Base-by-base conservation (phyloP, 2,113 vertebrate species). In the Pygoscelis antarcticus region DNA sequence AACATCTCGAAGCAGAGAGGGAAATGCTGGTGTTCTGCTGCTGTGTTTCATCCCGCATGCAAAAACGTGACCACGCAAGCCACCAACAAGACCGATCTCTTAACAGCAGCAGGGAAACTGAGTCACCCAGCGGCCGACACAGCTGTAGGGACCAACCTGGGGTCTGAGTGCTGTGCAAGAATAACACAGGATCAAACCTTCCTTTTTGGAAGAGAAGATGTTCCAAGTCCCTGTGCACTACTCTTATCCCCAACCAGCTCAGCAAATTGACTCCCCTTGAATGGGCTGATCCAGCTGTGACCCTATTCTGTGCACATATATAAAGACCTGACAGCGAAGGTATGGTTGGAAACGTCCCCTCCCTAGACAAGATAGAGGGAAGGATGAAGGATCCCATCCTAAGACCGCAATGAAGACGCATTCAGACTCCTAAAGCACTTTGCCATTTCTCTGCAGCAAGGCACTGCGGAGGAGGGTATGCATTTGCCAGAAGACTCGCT, bases 41-140 rank as follows among this genome's bases (percentile, higher is more conserved):
- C 32, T 18, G 11, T 6, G 23, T 16, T 88, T 83, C 34, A n/a
- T 8, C 76, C 68, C 6, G 0, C 25, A 1, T 2, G 14, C 6
- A 1, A 23, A 79, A 83, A 26, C 0, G 3, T 1, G 44, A 34
- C 62, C 54, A 0, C 3, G 26, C 23, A 52, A 75, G 17, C 30
- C 68, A 62, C 55, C 46, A 47, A 1, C n/a, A 38, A 38, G 29
- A 64, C 32, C 4, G 1, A 27, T 16, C 9, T 34, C 62, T 3
- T 5, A 26, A 23, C 8, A 40, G 72, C 70, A 80, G 58, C 20
- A 16, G 91, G 87, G 94, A 93, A 96, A 95, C 81, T 9, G 72
- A 96, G 93, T 38, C 83, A 62, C 47, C 1, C n/a, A 38, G 69
- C 4, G 1, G 88, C 78, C 62, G 60, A 5, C 42, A 8, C 44